Evolutionary conservation across 2,113 vertebrate genomes (phyloP).

Genomic region (Leptocoma aspasia): DNA sequence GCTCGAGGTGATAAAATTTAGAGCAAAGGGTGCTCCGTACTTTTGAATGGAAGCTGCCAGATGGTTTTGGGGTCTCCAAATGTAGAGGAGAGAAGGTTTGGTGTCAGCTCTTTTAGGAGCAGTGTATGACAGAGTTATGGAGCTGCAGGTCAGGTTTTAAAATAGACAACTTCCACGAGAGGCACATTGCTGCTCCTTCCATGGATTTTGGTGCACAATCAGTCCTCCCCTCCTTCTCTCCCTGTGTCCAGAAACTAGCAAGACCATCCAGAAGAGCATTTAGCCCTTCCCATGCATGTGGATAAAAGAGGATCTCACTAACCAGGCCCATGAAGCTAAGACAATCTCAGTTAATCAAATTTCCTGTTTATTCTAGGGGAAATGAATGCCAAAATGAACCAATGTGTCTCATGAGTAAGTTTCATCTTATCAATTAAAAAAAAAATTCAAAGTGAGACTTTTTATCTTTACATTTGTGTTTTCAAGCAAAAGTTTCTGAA

Average conservation of each 20-base stretch:
- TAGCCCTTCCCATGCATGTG: not conserved
- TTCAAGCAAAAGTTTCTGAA: not conserved
- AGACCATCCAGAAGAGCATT: not conserved
- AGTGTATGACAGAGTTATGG: not conserved
- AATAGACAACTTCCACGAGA: not conserved
- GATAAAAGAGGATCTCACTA: not conserved
- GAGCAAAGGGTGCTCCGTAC: not conserved
- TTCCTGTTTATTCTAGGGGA: not conserved
- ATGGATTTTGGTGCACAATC: not conserved
- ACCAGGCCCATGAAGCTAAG: not conserved
- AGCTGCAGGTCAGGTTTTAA: not conserved
- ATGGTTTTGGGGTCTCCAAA: not conserved
- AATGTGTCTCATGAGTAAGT: not conserved
- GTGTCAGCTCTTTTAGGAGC: not conserved
- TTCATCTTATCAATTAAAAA: not conserved
- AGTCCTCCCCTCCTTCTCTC: not conserved
- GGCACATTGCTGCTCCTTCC: not conserved
- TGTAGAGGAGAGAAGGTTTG: not conserved
- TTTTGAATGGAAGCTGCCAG: not conserved
- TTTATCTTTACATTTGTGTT: not conserved
- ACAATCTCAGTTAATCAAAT: not conserved
- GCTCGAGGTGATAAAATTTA: not conserved
- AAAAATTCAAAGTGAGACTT: not conserved
- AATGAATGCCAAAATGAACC: not conserved
- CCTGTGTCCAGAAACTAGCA: not conserved